These are phyloP conservation scores for Epinotia brunnichana DNA, from an alignment of 2,888 invertebrate genomes.

Conservation along the genomic window DNA sequence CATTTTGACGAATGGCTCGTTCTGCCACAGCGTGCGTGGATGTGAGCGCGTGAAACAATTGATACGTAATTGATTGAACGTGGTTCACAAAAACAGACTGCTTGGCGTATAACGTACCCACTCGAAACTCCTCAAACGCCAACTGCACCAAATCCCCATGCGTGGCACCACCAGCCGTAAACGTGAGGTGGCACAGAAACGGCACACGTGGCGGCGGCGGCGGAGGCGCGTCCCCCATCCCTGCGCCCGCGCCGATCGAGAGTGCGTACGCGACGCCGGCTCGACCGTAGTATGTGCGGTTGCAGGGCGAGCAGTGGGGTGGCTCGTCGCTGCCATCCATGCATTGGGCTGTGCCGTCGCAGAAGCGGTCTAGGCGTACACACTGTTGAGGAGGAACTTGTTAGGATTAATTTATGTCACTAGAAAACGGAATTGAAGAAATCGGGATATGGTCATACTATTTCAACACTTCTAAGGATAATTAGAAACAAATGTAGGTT, in stretches of 20 bases:
- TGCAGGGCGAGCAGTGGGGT: conserved; percentile 91
- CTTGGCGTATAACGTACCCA: conserved; percentile 56
- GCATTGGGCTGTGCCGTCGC: conserved; percentile 93
- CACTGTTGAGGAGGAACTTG: conserved; percentile 69
- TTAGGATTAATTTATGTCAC: not conserved
- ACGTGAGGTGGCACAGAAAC: conserved; percentile 94
- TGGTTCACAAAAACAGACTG: no score
- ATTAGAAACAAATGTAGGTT: no score
- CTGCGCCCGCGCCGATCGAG: conserved; percentile 86
- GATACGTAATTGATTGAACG: no score
- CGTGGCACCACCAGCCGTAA: conserved; percentile 94
- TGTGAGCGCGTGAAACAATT: no score
- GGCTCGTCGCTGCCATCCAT: conserved; percentile 94
- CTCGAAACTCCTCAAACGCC: conserved; percentile 94
- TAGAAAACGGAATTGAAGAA: no score
- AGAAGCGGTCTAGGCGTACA: conserved; percentile 92
- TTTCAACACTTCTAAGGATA: no score
- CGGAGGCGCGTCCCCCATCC: conserved; percentile 88
- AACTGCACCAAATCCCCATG: conserved; percentile 95
- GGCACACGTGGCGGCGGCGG: conserved; percentile 87
- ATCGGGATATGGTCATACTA: no score
- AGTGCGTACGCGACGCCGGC: conserved; percentile 92
- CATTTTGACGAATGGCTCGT: no score
- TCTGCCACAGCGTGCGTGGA: no score
- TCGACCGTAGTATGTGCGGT: conserved; percentile 95